phyloP scores from a whole-genome alignment of 2,888 invertebrate species.

The Oegoconia quadripuncta region DNA sequence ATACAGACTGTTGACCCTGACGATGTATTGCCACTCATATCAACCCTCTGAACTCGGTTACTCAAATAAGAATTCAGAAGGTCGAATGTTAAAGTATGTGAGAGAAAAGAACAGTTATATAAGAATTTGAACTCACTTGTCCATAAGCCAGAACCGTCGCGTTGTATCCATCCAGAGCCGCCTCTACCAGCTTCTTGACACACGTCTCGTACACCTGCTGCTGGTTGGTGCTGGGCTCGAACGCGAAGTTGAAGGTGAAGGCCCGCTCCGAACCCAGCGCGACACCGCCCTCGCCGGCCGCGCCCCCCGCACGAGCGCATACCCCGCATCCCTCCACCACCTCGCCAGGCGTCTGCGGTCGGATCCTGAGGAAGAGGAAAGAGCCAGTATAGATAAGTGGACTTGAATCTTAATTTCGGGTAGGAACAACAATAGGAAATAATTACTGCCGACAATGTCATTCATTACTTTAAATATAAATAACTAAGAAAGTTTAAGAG shows the following conservation, averaged over 20 bases:
- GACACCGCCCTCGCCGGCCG: constrained; percentile 94
- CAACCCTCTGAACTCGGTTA: too few species aligned
- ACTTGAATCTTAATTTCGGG: neutral
- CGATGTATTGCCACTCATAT: too few species aligned
- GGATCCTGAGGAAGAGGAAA: constrained; percentile 87
- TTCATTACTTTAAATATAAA: too few species aligned
- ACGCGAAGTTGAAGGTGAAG: constrained; percentile 98
- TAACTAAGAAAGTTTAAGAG: too few species aligned
- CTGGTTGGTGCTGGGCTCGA: constrained; percentile 88
- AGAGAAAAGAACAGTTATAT: neutral
- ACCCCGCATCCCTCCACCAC: constrained; percentile 96
- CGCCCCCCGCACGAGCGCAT: constrained; percentile 94
- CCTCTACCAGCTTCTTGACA: constrained; percentile 92
- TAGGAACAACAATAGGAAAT: too few species aligned
- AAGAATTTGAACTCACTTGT: constrained; percentile 79
- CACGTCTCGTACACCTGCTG: constrained; percentile 89
- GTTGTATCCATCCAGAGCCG: constrained; percentile 97
- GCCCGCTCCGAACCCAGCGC: constrained; percentile 95
- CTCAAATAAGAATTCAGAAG: too few species aligned
- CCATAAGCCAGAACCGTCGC: constrained; percentile 98
- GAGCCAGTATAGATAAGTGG: neutral
- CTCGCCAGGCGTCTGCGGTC: constrained; percentile 95
- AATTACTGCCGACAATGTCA: too few species aligned
- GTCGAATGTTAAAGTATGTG: neutral
- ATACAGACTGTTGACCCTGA: too few species aligned